A percentile compares a stretch with the other conserved stretches of the same genome.
These are phyloP conservation scores for Microplitis demolitor DNA, from an alignment of 1,140 invertebrate genomes.

Conservation along the genomic window DNA sequence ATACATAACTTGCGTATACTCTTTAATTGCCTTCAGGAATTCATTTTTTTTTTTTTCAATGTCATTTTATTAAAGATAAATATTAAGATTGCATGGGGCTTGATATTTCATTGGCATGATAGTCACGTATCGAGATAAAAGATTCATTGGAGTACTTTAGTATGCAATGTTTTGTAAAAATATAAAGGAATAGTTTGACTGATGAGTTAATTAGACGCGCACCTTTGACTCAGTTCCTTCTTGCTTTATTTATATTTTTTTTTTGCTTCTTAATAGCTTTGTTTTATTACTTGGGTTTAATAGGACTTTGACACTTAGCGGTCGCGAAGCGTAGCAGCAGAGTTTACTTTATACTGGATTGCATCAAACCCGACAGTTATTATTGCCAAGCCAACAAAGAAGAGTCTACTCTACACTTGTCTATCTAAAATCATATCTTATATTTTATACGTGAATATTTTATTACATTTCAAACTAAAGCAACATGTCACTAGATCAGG, in stretches of 20 bases:
- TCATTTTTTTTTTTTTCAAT: too few species aligned
- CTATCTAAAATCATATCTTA: not conserved
- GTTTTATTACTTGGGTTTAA: not conserved
- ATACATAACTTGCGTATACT: not conserved
- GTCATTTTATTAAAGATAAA: too few species aligned
- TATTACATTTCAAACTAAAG: not conserved
- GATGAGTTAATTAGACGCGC: too few species aligned
- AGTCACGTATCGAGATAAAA: too few species aligned
- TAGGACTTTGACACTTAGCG: not conserved
- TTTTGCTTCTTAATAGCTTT: not conserved
- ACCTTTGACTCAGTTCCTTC: not conserved
- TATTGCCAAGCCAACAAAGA: not conserved
- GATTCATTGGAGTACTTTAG: too few species aligned
- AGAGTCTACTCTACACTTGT: not conserved
- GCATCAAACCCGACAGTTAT: not conserved
- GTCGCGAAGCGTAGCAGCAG: not conserved
- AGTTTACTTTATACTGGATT: not conserved
- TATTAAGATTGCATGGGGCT: too few species aligned
- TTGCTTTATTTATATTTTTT: not conserved
- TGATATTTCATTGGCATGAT: too few species aligned
- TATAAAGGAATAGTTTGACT: too few species aligned
- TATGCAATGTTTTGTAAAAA: too few species aligned
- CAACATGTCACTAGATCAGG: not conserved
- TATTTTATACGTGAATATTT: not conserved
- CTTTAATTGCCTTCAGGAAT: not conserved